These are phyloP conservation scores for Zaprionus lineosus DNA, from an alignment of 2,888 invertebrate genomes.

Conservation along the genomic window DNA sequence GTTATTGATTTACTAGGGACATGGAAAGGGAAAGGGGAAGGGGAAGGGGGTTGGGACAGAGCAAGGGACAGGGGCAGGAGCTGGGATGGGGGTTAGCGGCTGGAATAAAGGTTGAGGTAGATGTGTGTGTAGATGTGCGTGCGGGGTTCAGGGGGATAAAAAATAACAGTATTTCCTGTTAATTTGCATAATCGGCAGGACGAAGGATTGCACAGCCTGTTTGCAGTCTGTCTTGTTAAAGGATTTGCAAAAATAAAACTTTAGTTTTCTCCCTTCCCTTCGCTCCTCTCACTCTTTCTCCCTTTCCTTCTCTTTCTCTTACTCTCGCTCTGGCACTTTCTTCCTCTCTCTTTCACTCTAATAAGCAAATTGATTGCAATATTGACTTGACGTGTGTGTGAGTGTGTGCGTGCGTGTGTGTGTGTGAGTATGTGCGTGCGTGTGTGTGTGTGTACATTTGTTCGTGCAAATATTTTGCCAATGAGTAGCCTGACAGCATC, in stretches of 20 bases:
- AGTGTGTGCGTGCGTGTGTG: slow-evolving; percentile 5
- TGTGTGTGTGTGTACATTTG: slow-evolving; percentile 45
- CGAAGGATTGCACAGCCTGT: slow-evolving; percentile 33
- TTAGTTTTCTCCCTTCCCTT: too few relatives aligned
- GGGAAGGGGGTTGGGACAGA: too few relatives aligned
- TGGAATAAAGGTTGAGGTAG: slow-evolving; percentile 1
- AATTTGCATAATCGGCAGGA: slow-evolving; percentile 69
- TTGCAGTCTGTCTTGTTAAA: slow-evolving; percentile 63
- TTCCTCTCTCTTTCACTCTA: slow-evolving; percentile 39
- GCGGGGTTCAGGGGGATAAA: not conserved
- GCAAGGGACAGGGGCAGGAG: too few relatives aligned
- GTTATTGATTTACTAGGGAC: slow-evolving; percentile 63
- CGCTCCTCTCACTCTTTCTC: too few relatives aligned
- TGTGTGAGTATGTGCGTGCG: slow-evolving; percentile 22
- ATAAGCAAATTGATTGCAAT: slow-evolving; percentile 68
- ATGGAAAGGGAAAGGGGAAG: too few relatives aligned
- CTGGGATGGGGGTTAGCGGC: too few relatives aligned
- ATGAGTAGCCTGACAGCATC: slow-evolving; percentile 58
- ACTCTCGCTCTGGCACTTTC: too few relatives aligned
- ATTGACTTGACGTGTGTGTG: slow-evolving; percentile 51
- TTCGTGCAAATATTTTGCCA: slow-evolving; percentile 69
- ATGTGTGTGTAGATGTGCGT: not conserved
- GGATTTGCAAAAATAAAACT: slow-evolving; percentile 64
- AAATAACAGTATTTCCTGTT: slow-evolving; percentile 41
- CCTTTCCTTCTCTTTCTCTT: too few relatives aligned